Base-by-base conservation (phyloP, 2,888 invertebrate genomes). In the Tetheella fluctuosa region DNA sequence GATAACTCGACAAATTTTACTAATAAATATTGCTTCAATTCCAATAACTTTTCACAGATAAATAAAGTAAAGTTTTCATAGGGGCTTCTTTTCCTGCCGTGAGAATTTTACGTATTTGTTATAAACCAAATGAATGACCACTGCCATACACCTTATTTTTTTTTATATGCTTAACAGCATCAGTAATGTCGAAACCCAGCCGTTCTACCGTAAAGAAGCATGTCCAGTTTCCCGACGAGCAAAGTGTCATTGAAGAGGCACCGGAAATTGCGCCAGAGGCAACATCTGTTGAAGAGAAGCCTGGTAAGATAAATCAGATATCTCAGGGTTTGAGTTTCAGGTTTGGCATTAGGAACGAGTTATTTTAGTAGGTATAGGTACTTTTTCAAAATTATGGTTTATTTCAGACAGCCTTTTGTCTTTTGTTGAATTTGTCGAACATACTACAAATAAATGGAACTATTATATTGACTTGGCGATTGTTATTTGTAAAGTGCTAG, bases 141-240 rank as follows among this genome's bases (percentile, higher is more conserved):
- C 39, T n/a, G n/a, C n/a, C 7, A 39, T 39, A 5, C 39, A 39
- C 1, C n/a, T 6, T n/a, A 39, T n/a, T n/a, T n/a, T n/a, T n/a
- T n/a, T n/a, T n/a, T 34, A 8, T 34, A 6, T 39, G 4, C 69
- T 81, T 61, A 54, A 42, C 83, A 83, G 94, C 94, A 0, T 93
- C 93, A 23, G 86, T 90, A 52, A 77, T 93, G 23, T 87, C 90
- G 66, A 94, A 84, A 75, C 87, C 89, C 23, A 87, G 77, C 54
- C 90, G 92, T 1, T 90, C 94, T 54, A 90, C 89, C 23, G 87
- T 91, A 23, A 94, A 95, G 79, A 96, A 96, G 72, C 96, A 96
- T 70, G 96, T 96, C 0, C 95, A 96, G 79, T 96, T 96, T 75
- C 95, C 95, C 0, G 95, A 95, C 58, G 93, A 93, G 62, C 87